Evolutionary conservation across 2,797 vertebrate species (phyloP), one percentile per base, ranked within the genome.

Genomic region (Chanos chanos): DNA sequence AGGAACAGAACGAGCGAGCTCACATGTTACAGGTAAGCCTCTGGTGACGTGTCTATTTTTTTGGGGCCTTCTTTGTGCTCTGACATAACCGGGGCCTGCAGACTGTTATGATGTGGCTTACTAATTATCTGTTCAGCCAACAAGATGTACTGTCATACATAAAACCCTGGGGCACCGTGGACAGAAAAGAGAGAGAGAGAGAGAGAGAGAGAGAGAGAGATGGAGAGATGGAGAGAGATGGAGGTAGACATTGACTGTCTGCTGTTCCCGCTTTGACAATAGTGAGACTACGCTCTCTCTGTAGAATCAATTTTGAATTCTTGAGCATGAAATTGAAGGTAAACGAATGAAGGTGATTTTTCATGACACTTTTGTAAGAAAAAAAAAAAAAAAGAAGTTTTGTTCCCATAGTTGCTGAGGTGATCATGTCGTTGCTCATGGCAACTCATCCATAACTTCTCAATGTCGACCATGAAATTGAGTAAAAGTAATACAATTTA

Each of bases 311-410:
- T 70, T 70, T 24, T 19, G 43, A 61, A 60, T 33, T 37, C 22
- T 45, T 53, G 40, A 33, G 45, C 40, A 57, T 24, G 18, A 64
- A 68, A 64, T 28, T 34, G 49, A 64, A 72, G 60, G 43, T 27
- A 25, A 44, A 13, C 37, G 65, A 58, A 72, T 65, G 72, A 64
- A 68, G 70, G 60, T 64, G 70, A 61, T 48, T 55, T 50, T 22
- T 39, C 3, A 18, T 60, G 55, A 56, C 49, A 64, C 15, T n/a
- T n/a, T n/a, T n/a, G n/a, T n/a, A n/a, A n/a, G n/a, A n/a, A n/a
- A n/a, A n/a, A 18, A 30, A 8, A 40, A 58, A 53, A 18, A 51
- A 36, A 55, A 70, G 55, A 56, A 16, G 22, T 10, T 58, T 58
- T 71, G 55, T 67, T 60, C 34, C 37, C 43, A 3, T 10, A 31